A percentile compares a stretch with the other conserved stretches of the same genome.
These are phyloP conservation scores for Pantala flavescens DNA, from an alignment of 1,140 invertebrate species.

Conservation along the genomic window DNA sequence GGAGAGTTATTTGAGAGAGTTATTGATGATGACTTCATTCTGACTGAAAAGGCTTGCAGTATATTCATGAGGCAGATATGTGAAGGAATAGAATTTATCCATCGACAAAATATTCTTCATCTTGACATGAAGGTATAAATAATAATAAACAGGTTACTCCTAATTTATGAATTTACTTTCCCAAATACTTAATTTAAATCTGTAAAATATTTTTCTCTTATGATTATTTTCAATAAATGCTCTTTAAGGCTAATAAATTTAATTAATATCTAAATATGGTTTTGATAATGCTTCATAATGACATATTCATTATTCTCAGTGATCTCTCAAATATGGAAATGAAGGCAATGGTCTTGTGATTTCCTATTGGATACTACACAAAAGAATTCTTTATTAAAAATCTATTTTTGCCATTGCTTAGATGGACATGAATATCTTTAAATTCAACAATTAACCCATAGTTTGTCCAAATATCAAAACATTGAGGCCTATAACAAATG, in stretches of 20 bases:
- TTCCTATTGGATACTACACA: too few relatives aligned
- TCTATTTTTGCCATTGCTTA: too few relatives aligned
- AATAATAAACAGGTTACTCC: too few relatives aligned
- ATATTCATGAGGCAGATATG: conserved; percentile 96
- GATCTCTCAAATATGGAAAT: too few relatives aligned
- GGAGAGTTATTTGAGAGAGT: conserved; percentile 97
- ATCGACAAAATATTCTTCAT: conserved; percentile 87
- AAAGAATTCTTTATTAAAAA: too few relatives aligned
- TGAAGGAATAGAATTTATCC: conserved; percentile 93
- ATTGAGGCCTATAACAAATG: too few relatives aligned
- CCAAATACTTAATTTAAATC: not conserved
- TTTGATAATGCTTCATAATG: too few relatives aligned
- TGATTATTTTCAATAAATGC: not conserved
- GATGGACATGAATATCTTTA: too few relatives aligned
- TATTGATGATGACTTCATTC: conserved; percentile 92
- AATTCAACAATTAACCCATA: too few relatives aligned
- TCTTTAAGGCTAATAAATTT: not conserved
- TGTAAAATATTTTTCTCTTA: not conserved
- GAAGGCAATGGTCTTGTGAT: too few relatives aligned
- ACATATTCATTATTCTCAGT: too few relatives aligned
- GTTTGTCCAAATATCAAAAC: too few relatives aligned
- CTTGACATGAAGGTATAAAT: conserved; percentile 83
- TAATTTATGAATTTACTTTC: not conserved
- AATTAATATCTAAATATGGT: conserved; percentile 17
- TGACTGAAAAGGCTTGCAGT: conserved; percentile 90